These are phyloP conservation scores for Pachymerium ferrugineum DNA, from an alignment of 2,888 invertebrate species.

Conservation along the genomic window DNA sequence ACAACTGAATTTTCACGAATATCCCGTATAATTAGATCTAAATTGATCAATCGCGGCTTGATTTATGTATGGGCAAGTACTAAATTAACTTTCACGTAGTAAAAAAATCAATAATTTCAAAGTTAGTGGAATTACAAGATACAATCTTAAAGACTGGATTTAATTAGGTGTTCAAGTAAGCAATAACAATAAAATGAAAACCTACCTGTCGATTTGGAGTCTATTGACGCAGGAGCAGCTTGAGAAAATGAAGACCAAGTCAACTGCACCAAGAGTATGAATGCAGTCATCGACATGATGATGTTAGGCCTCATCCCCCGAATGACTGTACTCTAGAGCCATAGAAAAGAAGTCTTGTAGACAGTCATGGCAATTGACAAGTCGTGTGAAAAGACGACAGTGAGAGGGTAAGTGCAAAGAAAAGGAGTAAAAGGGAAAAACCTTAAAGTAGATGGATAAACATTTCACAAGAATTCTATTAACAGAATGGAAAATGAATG, in stretches of 20 bases:
- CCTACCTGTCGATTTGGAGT: neutral
- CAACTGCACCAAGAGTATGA: neutral
- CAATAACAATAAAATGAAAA: neutral
- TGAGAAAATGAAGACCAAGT: neutral
- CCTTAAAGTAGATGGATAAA: neutral
- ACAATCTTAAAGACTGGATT: neutral
- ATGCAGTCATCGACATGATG: neutral
- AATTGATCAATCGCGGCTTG: neutral
- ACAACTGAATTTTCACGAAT: neutral
- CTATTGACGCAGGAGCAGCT: neutral
- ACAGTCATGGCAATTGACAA: neutral
- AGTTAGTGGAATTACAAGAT: too few relatives aligned
- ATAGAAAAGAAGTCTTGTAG: neutral
- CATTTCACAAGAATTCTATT: neutral
- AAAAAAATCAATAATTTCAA: too few relatives aligned
- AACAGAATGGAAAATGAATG: too few relatives aligned
- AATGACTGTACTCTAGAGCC: conserved; percentile 1
- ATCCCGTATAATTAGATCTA: neutral
- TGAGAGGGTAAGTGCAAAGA: neutral
- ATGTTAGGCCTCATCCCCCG: conserved; percentile 16
- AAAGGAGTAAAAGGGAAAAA: neutral
- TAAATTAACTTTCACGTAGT: too few relatives aligned
- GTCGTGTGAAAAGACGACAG: conserved; percentile 11
- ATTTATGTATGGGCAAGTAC: neutral
- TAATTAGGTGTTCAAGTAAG: neutral